Base-by-base conservation (phyloP, 2,888 invertebrate genomes). In the Oegoconia quadripuncta region DNA sequence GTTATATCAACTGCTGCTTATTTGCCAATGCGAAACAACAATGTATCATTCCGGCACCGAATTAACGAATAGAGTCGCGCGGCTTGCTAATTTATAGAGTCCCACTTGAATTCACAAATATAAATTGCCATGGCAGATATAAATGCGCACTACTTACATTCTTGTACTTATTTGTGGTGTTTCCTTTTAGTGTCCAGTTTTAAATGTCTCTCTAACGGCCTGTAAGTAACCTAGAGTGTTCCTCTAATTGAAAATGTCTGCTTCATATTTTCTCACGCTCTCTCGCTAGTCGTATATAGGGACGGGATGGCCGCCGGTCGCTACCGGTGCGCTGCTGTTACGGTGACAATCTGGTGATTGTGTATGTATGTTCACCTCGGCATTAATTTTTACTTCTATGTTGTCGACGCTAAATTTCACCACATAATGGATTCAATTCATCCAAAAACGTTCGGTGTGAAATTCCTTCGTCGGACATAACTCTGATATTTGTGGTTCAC, bases 61-160 rank as follows among this genome's bases (percentile, higher is more conserved):
- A 61, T 64, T 60, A 62, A 57, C 61, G 59, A 61, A 63, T 59
- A 59, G 59, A 60, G 62, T 50, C 58, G 62, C 61, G 52, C 59
- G 55, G 50, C 44, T 8, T 12, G 49, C 54, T 68, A 64, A 71
- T 58, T 69, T 67, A 68, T 44, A 33, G 38, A 36, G 28, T 39
- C 41, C 29, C 42, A 39, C 41, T 22, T 16, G 34, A 11, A 37
- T 46, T 46, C 44, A 44, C 41, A 42, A 41, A 44, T 46, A 39
- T 23, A 22, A 37, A 40, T 37, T 42, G 42, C 25, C 35, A 17
- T 29, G 28, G 30, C 20, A 31, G 34, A 15, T 35, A 40, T 32
- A 32, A 13, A 13, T 4, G 3, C 8, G 3, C n/a, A 13, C n/a
- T 27, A 12, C 27, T 12, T 1, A 14, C 27, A 6, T 6, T 27